Conservation (phyloP, 2,888 invertebrate genomes). For the Tanytarsus gracilentus region DNA sequence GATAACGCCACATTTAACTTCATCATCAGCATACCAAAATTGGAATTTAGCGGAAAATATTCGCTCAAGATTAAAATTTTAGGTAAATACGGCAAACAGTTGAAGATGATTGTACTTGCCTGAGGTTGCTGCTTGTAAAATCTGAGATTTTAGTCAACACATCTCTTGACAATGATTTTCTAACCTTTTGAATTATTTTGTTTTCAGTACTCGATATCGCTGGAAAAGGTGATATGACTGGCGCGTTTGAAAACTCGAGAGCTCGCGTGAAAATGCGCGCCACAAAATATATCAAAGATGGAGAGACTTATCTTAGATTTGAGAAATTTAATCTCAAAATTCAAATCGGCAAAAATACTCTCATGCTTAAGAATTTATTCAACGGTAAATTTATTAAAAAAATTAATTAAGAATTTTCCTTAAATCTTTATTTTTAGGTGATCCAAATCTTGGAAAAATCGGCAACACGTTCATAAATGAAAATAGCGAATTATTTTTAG, state of each 20-base stretch:
- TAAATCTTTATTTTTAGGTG: too few relatives aligned
- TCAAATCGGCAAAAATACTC: constrained; percentile 37
- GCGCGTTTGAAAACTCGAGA: constrained; percentile 39
- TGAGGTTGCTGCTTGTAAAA: background rate
- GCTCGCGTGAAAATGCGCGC: constrained; percentile 41
- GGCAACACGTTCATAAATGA: constrained; percentile 42
- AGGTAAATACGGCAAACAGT: background rate
- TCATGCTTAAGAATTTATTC: constrained; percentile 41
- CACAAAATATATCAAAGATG: constrained; percentile 31
- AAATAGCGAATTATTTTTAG: constrained; percentile 40
- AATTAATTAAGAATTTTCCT: background rate
- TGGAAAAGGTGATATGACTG: constrained; percentile 40
- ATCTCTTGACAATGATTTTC: background rate
- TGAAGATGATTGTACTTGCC: too few relatives aligned
- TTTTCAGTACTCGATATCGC: constrained; percentile 37
- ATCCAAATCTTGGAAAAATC: constrained; percentile 39
- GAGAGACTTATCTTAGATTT: constrained; percentile 37
- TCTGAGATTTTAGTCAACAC: too few relatives aligned
- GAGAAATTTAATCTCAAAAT: constrained; percentile 39
- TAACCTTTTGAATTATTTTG: background rate
- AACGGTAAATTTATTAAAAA: constrained; percentile 31
- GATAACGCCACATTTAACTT: constrained; percentile 39
- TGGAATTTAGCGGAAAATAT: constrained; percentile 41
- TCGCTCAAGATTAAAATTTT: constrained; percentile 38
- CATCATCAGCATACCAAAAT: constrained; percentile 38